Evolutionary conservation across 2,113 vertebrate genomes (phyloP), one percentile per base, ranked within the genome.

Genomic region (Sphyrna mokarran): DNA sequence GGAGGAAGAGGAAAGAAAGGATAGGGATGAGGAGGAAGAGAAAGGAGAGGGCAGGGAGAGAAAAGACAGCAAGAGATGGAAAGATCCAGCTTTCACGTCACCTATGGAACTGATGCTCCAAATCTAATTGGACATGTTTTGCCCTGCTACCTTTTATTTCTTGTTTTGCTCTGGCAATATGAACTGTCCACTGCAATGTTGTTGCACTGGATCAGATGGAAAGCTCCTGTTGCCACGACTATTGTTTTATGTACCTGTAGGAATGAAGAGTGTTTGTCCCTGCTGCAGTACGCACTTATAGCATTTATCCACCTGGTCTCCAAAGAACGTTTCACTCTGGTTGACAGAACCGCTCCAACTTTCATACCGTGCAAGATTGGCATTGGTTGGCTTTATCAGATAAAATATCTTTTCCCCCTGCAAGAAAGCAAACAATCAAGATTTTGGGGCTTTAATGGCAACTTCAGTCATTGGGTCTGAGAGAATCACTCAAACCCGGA

Each of bases 401-500:
- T 99, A 99, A 97, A 99, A 99, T 96, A 99, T 97, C 97, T 99
- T 99, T 96, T 99, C 99, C 96, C 99, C 99, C 99, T 99, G 96
- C 96, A 96, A 96, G 94, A 69, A 89, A 97, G 96, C 96, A 95
- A 96, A 76, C 37, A 96, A 69, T 0, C 18, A 16, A 14, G 8
- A 0, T 37, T n/a, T n/a, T 91, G 20, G 29, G 23, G 13, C 18
- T 93, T 93, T 66, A 93, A 37, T 66, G n/a, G 10, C 61, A 66
- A 66, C n/a, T 61, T 18, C n/a, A 33, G 72, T 33, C 72, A 72
- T 33, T 33, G 11, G 7, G 72, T 22, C 16, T 66, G 58, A 16
- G 6, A 91, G 54, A 9, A 37, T 37, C 7, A 91, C 7, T 63
- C 58, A 66, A 20, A 16, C 61, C 18, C 33, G 3, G 8, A n/a